Percentiles rank a stretch among this genome's conserved stretches.
phyloP scores from a whole-genome alignment of 1,140 invertebrate species.

The Anadara kagoshimensis region DNA sequence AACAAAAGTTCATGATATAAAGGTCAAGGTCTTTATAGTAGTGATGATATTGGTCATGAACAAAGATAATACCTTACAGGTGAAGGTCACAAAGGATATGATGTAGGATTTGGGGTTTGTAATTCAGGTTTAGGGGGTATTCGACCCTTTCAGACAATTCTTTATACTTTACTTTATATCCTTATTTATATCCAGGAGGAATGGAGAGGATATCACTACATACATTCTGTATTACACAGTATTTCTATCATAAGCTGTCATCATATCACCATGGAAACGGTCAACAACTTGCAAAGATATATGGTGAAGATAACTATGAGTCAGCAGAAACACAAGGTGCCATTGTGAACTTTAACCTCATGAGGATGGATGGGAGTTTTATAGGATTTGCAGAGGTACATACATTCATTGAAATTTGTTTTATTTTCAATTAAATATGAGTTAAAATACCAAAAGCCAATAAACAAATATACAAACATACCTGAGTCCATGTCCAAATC shows the following conservation, averaged over 20 bases:
- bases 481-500: too few relatives aligned
- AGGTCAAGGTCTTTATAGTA: too few relatives aligned
- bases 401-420: not conserved
- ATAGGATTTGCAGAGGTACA: conserved; percentile 91
- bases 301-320: conserved; percentile 82
- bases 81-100: too few relatives aligned
- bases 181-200: conserved; percentile 72
- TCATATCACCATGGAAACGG: conserved; percentile 85
- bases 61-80: too few relatives aligned
- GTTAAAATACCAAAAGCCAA: not conserved
- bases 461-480: too few relatives aligned
- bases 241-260: conserved; percentile 81
- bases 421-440: not conserved
- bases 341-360: conserved; percentile 92
- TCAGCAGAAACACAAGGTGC: conserved; percentile 83
- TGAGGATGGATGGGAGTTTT: conserved; percentile 84
- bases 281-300: conserved; percentile 81
- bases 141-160: too few relatives aligned
- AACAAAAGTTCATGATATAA: too few relatives aligned
- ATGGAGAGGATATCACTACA: conserved; percentile 83
- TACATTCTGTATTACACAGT: conserved; percentile 84
- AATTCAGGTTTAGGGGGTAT: too few relatives aligned
- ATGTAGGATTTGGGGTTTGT: too few relatives aligned
- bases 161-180: too few relatives aligned
- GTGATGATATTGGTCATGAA: too few relatives aligned